phyloP scores from a whole-genome alignment of 2,888 invertebrate genomes.

The Lasius fuliginosus region DNA sequence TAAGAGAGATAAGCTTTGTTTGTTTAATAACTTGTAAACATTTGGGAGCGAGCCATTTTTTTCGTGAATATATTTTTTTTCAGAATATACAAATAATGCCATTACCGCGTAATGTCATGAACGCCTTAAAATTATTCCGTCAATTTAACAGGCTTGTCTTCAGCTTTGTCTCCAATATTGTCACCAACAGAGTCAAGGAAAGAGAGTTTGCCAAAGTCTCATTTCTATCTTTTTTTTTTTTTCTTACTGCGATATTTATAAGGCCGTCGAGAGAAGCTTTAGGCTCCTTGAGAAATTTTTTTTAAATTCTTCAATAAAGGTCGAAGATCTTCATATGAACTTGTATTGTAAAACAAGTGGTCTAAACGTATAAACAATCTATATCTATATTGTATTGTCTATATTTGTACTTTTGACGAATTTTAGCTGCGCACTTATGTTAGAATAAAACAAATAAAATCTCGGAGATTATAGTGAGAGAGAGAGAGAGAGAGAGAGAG shows the following conservation, averaged over 20 bases:
- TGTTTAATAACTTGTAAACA: background rate
- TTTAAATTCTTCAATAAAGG: no score
- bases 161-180: background rate
- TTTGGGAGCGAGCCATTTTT: background rate
- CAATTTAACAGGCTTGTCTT: conserved; percentile 23
- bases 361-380: background rate
- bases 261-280: background rate
- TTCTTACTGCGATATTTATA: conserved; percentile 3
- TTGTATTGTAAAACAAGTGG: background rate
- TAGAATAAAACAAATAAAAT: background rate
- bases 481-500: background rate
- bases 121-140: conserved; percentile 20
- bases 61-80: background rate
- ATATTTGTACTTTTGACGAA: background rate
- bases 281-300: background rate
- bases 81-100: background rate
- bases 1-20: background rate
- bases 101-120: background rate
- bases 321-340: background rate
- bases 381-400: background rate
- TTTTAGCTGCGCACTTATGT: background rate
- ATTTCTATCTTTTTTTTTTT: conserved; percentile 1
- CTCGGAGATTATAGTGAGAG: background rate
- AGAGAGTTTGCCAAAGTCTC: conserved; percentile 1
- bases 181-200: background rate